Evolutionary conservation across 2,888 invertebrate genomes (phyloP).

Genomic region (Galeopsomyia nigrocyanea): DNA sequence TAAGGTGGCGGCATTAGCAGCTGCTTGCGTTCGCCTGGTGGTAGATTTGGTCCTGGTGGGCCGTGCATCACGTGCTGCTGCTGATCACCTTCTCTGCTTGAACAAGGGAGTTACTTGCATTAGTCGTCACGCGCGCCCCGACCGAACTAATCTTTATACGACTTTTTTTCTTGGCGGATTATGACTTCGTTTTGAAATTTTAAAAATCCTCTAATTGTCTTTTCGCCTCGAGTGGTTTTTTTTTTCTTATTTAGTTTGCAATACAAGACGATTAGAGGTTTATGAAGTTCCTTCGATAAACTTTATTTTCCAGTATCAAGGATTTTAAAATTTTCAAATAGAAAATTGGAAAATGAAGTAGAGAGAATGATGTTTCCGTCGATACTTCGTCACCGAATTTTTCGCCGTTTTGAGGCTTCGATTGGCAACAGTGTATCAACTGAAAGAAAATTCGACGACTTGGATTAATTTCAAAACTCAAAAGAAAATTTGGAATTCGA

Average conservation of each 20-base stretch:
- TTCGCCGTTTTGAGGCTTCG: too few relatives aligned
- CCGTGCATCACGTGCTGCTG: conserved; percentile 63
- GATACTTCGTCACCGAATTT: too few relatives aligned
- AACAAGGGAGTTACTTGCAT: conserved; percentile 63
- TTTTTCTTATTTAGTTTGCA: conserved; percentile 1
- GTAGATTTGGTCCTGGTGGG: conserved; percentile 60
- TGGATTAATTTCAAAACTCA: too few relatives aligned
- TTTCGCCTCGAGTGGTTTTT: neutral
- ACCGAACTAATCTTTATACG: neutral
- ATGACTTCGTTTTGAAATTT: neutral
- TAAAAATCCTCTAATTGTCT: conserved; percentile 24
- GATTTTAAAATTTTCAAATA: too few relatives aligned
- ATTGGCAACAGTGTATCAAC: too few relatives aligned
- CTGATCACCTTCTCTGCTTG: conserved; percentile 67
- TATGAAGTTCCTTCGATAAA: conserved; percentile 4
- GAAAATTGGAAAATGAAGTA: too few relatives aligned
- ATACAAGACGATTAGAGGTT: conserved; percentile 30
- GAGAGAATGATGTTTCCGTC: too few relatives aligned
- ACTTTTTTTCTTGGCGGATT: neutral
- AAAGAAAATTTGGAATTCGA: too few relatives aligned
- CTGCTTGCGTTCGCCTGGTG: conserved; percentile 66
- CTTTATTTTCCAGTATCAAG: too few relatives aligned
- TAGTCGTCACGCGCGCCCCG: conserved; percentile 38
- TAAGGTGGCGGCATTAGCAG: conserved; percentile 67
- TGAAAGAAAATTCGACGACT: too few relatives aligned